Percentiles rank a stretch among this genome's conserved stretches.
phyloP scores from a whole-genome alignment of 2,797 vertebrate genomes.

The Apogon hyalosoma region DNA sequence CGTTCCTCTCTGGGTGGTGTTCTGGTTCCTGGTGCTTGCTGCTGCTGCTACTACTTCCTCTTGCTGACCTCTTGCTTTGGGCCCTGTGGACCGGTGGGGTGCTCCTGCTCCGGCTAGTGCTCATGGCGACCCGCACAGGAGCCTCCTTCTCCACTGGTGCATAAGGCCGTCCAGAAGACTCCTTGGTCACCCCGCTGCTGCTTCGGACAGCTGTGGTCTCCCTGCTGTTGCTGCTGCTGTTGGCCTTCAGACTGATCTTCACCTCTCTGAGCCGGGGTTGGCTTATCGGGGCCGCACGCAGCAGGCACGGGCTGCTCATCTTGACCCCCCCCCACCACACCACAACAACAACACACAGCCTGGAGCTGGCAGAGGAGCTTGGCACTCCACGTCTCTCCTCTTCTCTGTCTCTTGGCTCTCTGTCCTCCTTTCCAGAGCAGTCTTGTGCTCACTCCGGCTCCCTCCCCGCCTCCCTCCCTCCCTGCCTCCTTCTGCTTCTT shows the following conservation, averaged over 20 bases:
- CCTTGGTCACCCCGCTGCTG: constrained; percentile 54
- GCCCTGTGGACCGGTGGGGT: constrained; percentile 81
- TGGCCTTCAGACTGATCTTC: constrained; percentile 83
- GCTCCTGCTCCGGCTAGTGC: constrained; percentile 81
- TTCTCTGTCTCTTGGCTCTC: constrained; percentile 70
- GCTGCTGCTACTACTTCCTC: constrained; percentile 47
- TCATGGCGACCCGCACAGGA: constrained; percentile 55
- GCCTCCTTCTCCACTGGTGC: constrained; percentile 69
- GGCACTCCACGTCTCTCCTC: constrained; percentile 71
- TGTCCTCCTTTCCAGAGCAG: constrained; percentile 75
- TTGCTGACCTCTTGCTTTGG: constrained; percentile 62
- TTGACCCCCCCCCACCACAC: constrained; percentile 48
- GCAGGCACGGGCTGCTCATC: constrained; percentile 87
- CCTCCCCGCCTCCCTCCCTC: constrained; percentile 43
- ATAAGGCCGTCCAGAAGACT: constrained; percentile 52
- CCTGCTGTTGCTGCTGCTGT: constrained; percentile 77
- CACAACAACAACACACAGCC: constrained; percentile 45
- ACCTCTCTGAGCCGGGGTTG: constrained; percentile 84
- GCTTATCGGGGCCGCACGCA: constrained; percentile 77
- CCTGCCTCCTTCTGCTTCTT: constrained; percentile 1
- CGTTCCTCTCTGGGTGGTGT: constrained; percentile 79
- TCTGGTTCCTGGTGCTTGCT: constrained; percentile 57
- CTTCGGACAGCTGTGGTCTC: constrained; percentile 59
- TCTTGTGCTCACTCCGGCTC: constrained; percentile 63
- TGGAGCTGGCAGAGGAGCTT: constrained; percentile 63